A percentile compares a stretch with the other conserved stretches of the same genome.
These are phyloP conservation scores for Tuberolachnus salignus DNA, from an alignment of 2,888 invertebrate genomes.

Conservation along the genomic window DNA sequence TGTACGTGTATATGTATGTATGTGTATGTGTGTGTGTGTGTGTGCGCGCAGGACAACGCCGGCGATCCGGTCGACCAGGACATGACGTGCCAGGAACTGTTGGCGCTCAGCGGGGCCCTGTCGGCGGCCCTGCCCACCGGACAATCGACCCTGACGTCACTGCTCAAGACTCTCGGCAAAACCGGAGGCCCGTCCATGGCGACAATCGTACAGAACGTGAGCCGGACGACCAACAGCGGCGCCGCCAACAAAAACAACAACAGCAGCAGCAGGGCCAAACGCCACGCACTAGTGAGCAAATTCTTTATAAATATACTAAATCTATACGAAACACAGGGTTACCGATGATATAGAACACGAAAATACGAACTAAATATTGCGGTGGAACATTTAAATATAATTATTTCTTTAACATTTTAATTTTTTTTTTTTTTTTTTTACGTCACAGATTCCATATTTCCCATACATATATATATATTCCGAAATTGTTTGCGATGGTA, in stretches of 20 bases:
- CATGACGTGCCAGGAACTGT: constrained; percentile 86
- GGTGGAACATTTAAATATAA: too few species aligned
- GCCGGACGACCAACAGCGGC: constrained; percentile 17
- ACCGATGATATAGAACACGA: too few species aligned
- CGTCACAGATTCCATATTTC: too few species aligned
- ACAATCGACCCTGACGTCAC: constrained; percentile 74
- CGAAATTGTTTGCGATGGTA: neutral
- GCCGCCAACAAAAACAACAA: constrained; percentile 24
- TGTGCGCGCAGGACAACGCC: constrained; percentile 22
- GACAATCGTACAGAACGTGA: constrained; percentile 41
- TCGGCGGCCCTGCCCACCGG: constrained; percentile 90
- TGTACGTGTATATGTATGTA: neutral
- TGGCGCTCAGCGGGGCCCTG: constrained; percentile 89
- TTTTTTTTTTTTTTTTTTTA: too few species aligned
- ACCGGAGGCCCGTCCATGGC: constrained; percentile 60
- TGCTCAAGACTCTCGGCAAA: constrained; percentile 80
- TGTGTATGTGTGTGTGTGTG: neutral
- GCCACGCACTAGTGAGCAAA: constrained; percentile 23
- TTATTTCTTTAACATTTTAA: too few species aligned
- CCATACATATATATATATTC: neutral
- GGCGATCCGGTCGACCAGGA: constrained; percentile 63
- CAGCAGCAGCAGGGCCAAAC: constrained; percentile 11
- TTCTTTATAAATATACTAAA: too few species aligned
- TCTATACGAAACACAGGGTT: too few species aligned
- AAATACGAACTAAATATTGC: too few species aligned